Conservation (phyloP, 1,140 invertebrate genomes). For the Trissolcus basalis region DNA sequence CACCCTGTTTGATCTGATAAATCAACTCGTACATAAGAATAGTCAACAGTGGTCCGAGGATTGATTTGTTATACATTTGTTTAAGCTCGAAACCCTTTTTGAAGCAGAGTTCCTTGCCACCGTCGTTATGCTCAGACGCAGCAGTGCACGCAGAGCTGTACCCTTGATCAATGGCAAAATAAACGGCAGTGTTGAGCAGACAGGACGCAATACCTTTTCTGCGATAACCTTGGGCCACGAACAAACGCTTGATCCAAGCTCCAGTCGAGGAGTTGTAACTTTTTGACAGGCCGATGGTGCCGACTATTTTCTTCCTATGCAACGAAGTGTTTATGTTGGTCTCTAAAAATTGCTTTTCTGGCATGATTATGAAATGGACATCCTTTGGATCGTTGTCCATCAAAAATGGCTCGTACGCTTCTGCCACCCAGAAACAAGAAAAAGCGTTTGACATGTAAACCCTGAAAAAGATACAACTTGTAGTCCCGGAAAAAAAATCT, state of each 20-base stretch:
- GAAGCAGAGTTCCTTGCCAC: slow-evolving; percentile 74
- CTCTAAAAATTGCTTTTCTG: slow-evolving; percentile 66
- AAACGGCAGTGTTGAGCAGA: slow-evolving; percentile 72
- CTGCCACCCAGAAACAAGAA: slow-evolving; percentile 77
- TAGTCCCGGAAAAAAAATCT: too few relatives aligned
- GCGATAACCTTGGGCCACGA: slow-evolving; percentile 73
- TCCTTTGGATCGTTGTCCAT: slow-evolving; percentile 60
- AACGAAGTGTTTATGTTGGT: slow-evolving; percentile 64
- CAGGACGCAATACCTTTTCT: slow-evolving; percentile 73
- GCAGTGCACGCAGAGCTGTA: slow-evolving; percentile 75
- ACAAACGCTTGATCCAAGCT: slow-evolving; percentile 77
- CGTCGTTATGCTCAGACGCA: slow-evolving; percentile 77
- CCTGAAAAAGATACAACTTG: slow-evolving; percentile 53
- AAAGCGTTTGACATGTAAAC: slow-evolving; percentile 75
- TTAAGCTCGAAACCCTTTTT: slow-evolving; percentile 77
- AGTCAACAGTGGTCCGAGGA: slow-evolving; percentile 72
- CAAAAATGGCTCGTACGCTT: slow-evolving; percentile 70
- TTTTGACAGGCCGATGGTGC: slow-evolving; percentile 72
- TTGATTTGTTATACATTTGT: slow-evolving; percentile 76
- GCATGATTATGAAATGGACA: slow-evolving; percentile 68
- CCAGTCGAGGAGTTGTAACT: slow-evolving; percentile 71
- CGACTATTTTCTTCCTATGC: slow-evolving; percentile 72
- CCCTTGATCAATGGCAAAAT: slow-evolving; percentile 75
- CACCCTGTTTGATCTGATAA: slow-evolving; percentile 68
- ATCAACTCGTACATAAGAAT: slow-evolving; percentile 75